These are phyloP conservation scores for Heteromurus nitidus DNA, from an alignment of 2,888 invertebrate species.

Conservation along the genomic window DNA sequence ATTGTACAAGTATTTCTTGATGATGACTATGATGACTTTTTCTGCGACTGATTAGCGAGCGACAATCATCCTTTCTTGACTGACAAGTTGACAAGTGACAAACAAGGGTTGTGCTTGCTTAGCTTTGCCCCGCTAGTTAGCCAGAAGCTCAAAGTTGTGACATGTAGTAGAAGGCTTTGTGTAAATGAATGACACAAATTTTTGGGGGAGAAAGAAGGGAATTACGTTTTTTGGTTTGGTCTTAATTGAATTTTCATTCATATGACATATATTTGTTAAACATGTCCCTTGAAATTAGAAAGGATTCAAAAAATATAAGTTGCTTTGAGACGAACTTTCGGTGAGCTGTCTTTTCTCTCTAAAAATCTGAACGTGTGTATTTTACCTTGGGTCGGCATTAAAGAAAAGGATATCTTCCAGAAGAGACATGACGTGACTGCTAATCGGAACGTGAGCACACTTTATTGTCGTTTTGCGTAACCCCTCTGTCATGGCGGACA, in stretches of 20 bases:
- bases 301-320: background rate
- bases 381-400: background rate
- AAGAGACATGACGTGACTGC: constrained; percentile 6
- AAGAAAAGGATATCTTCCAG: constrained; percentile 15
- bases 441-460: too few relatives aligned
- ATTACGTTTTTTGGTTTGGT: too few relatives aligned
- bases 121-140: constrained; percentile 8
- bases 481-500: constrained; percentile 26
- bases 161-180: too few relatives aligned
- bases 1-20: background rate
- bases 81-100: constrained; percentile 58
- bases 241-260: constrained; percentile 59
- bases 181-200: too few relatives aligned
- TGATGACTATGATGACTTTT: background rate
- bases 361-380: too few relatives aligned
- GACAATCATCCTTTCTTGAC: constrained; percentile 18
- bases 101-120: constrained; percentile 20
- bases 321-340: background rate
- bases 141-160: too few relatives aligned
- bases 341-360: too few relatives aligned
- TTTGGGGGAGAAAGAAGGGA: too few relatives aligned
- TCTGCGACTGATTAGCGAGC: constrained; percentile 29
- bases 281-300: constrained; percentile 22
- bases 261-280: constrained; percentile 31
- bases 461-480: constrained; percentile 31